phyloP scores from a whole-genome alignment of 2,113 vertebrate species.

The Alces alces region DNA sequence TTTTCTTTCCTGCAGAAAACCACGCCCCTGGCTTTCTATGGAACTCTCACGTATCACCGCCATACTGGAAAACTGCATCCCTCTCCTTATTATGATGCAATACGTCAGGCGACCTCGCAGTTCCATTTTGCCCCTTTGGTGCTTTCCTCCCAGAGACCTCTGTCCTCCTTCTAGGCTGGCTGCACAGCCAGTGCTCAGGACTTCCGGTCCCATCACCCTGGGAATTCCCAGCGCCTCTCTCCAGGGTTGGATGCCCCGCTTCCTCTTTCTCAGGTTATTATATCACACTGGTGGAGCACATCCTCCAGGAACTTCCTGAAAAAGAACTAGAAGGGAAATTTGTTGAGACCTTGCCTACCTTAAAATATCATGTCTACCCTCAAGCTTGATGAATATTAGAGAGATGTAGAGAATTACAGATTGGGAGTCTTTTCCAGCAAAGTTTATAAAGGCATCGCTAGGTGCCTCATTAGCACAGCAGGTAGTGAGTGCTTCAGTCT shows the following conservation, averaged over 20 bases:
- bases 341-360: neutral
- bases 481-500: neutral
- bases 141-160: neutral
- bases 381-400: neutral
- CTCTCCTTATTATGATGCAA: neutral
- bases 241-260: neutral
- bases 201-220: neutral
- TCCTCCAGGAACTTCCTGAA: slow-evolving; percentile 3
- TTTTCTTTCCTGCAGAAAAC: neutral
- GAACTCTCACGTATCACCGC: fast-evolving
- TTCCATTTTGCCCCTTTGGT: neutral
- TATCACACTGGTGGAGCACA: neutral
- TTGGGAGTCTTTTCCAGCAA: neutral
- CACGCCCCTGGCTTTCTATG: neutral
- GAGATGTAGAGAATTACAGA: neutral
- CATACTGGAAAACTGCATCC: neutral
- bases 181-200: neutral
- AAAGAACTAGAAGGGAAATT: neutral
- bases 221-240: neutral
- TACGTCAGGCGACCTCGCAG: too few relatives aligned
- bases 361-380: neutral
- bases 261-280: slow-evolving; percentile 2
- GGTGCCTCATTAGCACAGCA: neutral
- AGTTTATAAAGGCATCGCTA: neutral
- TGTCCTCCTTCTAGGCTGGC: neutral